These are phyloP conservation scores for Plagodis dolabraria DNA, from an alignment of 2,888 invertebrate genomes.

Conservation along the genomic window DNA sequence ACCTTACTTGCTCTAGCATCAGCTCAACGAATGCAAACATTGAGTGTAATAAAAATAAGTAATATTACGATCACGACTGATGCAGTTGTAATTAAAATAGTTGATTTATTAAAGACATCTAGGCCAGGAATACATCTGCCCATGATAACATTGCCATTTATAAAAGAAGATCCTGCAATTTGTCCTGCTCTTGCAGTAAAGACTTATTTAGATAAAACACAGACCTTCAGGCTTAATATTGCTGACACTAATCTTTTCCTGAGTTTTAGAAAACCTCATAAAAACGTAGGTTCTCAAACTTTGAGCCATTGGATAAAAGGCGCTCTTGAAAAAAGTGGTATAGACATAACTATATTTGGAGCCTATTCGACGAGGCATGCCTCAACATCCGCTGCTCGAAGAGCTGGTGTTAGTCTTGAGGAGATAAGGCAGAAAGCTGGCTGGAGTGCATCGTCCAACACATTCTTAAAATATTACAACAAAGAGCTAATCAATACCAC, in stretches of 20 bases:
- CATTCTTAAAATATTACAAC: neutral
- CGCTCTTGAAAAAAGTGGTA: neutral
- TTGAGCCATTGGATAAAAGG: neutral
- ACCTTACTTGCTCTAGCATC: constrained; percentile 1
- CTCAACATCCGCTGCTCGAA: neutral
- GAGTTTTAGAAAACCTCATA: neutral
- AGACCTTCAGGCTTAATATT: neutral
- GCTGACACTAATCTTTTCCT: neutral
- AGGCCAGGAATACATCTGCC: neutral
- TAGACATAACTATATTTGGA: neutral
- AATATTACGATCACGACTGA: neutral
- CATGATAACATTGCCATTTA: neutral
- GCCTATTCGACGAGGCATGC: too few relatives aligned
- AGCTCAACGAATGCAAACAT: neutral
- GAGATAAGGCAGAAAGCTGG: neutral
- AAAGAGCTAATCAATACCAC: neutral
- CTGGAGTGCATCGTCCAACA: too few relatives aligned
- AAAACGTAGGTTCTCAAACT: neutral
- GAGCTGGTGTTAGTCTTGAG: neutral
- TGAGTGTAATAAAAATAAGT: neutral
- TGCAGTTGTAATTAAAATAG: neutral
- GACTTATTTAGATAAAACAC: neutral
- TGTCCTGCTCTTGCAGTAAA: neutral
- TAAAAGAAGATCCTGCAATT: neutral
- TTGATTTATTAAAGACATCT: constrained; percentile 1